phyloP scores from a whole-genome alignment of 1,140 invertebrate species.

The Brachystomella parvula region DNA sequence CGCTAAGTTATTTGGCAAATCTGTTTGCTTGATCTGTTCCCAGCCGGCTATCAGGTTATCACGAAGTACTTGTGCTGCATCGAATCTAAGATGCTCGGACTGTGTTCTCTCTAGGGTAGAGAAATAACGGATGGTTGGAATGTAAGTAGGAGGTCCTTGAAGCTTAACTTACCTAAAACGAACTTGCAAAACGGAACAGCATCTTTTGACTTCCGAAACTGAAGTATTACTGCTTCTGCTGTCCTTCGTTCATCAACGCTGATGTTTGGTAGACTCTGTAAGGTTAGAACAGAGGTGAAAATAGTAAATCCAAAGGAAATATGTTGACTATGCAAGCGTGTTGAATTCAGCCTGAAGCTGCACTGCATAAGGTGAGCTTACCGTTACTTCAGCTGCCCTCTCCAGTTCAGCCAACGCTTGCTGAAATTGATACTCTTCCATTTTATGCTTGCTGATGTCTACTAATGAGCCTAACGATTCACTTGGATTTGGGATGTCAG shows the following conservation, averaged over 20 bases:
- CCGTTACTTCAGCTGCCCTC: neutral
- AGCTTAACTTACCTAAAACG: slow-evolving; percentile 54
- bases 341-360: too few relatives aligned
- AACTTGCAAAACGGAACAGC: slow-evolving; percentile 71
- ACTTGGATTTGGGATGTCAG: neutral
- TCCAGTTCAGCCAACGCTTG: neutral
- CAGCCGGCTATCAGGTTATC: slow-evolving; percentile 73
- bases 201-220: slow-evolving; percentile 69
- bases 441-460: neutral
- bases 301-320: neutral
- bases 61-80: slow-evolving; percentile 71
- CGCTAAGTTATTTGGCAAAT: slow-evolving; percentile 5
- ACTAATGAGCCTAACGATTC: too few relatives aligned
- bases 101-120: slow-evolving; percentile 56
- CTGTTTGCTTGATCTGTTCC: slow-evolving; percentile 41
- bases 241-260: slow-evolving; percentile 63
- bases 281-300: neutral
- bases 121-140: neutral
- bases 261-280: slow-evolving; percentile 43
- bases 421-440: neutral
- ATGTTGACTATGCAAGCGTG: neutral
- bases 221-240: slow-evolving; percentile 68
- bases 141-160: neutral
- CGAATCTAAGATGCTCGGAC: slow-evolving; percentile 76
- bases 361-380: neutral